Conservation (phyloP, 2,888 invertebrate species). For the Chouioia cunea region DNA sequence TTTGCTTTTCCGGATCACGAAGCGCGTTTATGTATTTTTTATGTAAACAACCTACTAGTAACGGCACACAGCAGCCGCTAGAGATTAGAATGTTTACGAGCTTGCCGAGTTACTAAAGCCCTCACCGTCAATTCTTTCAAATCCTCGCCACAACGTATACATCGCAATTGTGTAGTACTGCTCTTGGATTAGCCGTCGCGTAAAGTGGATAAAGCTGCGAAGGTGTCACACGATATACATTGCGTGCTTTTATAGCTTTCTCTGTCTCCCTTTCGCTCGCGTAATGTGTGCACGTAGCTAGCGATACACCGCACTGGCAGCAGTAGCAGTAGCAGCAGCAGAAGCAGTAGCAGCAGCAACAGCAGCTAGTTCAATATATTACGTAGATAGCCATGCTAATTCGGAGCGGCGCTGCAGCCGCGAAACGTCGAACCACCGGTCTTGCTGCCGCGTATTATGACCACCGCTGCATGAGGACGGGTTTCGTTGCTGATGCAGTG, state of each 20-base stretch:
- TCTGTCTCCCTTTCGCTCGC: constrained; percentile 1
- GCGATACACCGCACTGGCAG: constrained; percentile 55
- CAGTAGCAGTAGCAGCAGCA: constrained; percentile 44
- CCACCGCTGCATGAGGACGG: too few relatives aligned
- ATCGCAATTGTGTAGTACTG: too few relatives aligned
- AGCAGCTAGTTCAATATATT: constrained; percentile 61
- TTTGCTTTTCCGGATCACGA: constrained; percentile 35
- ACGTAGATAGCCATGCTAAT: constrained; percentile 65
- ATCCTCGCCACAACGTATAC: too few relatives aligned
- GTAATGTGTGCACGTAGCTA: constrained; percentile 49
- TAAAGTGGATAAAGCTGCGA: constrained; percentile 58
- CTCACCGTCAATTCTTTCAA: too few relatives aligned
- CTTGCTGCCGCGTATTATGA: too few relatives aligned
- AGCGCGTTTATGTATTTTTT: constrained; percentile 44
- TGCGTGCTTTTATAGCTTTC: constrained; percentile 42
- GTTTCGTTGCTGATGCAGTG: too few relatives aligned
- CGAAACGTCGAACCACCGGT: neutral
- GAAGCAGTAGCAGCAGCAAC: constrained; percentile 50
- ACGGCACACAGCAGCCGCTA: too few relatives aligned
- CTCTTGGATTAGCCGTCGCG: constrained; percentile 44
- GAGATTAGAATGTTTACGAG: too few relatives aligned
- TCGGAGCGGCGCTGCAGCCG: constrained; percentile 51
- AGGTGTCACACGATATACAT: constrained; percentile 48
- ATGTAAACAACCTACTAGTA: constrained; percentile 29
- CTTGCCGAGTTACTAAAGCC: too few relatives aligned